Percentiles rank a stretch among this genome's conserved stretches.
These are phyloP conservation scores for Macrochelys suwanniensis DNA, from an alignment of 2,797 vertebrate genomes.

Conservation along the genomic window DNA sequence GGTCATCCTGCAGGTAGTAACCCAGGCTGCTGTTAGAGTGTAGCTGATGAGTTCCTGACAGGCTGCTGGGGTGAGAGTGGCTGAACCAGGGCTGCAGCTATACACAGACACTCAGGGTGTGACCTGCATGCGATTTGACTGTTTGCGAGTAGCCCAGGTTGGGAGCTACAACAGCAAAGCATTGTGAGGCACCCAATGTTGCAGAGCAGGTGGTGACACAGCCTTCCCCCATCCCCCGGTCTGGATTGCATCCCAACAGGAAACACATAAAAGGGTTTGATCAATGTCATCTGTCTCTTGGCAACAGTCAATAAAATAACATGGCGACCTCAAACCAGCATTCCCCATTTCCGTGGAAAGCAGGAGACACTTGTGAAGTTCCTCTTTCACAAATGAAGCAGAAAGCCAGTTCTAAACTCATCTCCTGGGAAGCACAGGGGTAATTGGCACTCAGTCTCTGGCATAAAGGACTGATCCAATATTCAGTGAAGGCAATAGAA, in stretches of 20 bases:
- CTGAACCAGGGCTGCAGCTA: too few species aligned
- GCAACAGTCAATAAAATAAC: neutral
- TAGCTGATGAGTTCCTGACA: too few species aligned
- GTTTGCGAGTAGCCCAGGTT: neutral
- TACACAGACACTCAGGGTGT: too few species aligned
- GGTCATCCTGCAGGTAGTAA: too few species aligned
- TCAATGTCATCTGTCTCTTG: neutral
- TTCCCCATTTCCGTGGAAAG: neutral
- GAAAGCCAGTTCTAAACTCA: neutral
- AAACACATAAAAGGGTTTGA: neutral
- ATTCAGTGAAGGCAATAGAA: neutral
- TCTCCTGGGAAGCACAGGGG: neutral
- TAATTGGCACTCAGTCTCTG: neutral
- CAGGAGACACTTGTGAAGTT: neutral
- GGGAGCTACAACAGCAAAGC: too few species aligned
- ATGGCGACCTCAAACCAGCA: neutral
- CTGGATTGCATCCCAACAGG: neutral
- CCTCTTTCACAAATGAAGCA: neutral
- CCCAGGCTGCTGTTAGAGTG: too few species aligned
- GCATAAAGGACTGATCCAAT: neutral
- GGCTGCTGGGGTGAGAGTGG: too few species aligned
- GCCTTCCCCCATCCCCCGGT: too few species aligned
- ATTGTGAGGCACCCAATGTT: neutral
- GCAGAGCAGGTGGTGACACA: neutral
- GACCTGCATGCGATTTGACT: too few species aligned